These are phyloP conservation scores for Galerucella calmariensis DNA, from an alignment of 2,888 invertebrate species.

Conservation along the genomic window DNA sequence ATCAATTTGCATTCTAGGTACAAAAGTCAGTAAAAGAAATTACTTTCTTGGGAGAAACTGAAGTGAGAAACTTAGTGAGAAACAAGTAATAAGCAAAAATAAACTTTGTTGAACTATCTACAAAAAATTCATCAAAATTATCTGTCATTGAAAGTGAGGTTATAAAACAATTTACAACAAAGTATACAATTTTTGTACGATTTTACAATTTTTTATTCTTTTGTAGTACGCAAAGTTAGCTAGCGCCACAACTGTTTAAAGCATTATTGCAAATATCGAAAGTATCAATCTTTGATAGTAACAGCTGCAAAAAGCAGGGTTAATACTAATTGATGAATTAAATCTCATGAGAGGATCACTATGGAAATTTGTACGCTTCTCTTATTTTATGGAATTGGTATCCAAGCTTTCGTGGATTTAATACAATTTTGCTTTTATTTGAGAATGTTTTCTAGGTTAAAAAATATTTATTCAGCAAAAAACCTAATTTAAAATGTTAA, in stretches of 20 bases:
- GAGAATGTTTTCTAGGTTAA: not conserved
- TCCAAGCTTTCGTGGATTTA: not conserved
- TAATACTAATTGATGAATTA: slow-evolving; percentile 48
- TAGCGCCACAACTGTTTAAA: not conserved
- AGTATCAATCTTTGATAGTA: slow-evolving; percentile 39
- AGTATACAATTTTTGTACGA: too few relatives aligned
- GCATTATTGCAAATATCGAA: slow-evolving; percentile 28
- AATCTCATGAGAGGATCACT: slow-evolving; percentile 38
- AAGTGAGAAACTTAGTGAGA: too few relatives aligned
- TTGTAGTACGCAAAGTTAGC: slow-evolving; percentile 7
- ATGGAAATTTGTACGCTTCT: not conserved
- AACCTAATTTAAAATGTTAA: too few relatives aligned
- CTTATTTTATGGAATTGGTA: not conserved
- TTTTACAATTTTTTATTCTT: slow-evolving; percentile 9
- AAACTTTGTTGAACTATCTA: too few relatives aligned
- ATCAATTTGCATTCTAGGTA: too few relatives aligned
- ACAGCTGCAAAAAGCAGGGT: slow-evolving; percentile 44
- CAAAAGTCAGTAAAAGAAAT: too few relatives aligned
- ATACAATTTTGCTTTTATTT: not conserved
- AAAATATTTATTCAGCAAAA: too few relatives aligned
- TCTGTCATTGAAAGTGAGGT: too few relatives aligned
- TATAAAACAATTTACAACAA: too few relatives aligned
- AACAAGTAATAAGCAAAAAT: too few relatives aligned
- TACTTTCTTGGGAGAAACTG: too few relatives aligned
- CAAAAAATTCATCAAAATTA: too few relatives aligned